Evolutionary conservation across 2,888 invertebrate genomes (phyloP), one percentile per base, ranked within the genome.

Genomic region (Koerneria pararmatus): DNA sequence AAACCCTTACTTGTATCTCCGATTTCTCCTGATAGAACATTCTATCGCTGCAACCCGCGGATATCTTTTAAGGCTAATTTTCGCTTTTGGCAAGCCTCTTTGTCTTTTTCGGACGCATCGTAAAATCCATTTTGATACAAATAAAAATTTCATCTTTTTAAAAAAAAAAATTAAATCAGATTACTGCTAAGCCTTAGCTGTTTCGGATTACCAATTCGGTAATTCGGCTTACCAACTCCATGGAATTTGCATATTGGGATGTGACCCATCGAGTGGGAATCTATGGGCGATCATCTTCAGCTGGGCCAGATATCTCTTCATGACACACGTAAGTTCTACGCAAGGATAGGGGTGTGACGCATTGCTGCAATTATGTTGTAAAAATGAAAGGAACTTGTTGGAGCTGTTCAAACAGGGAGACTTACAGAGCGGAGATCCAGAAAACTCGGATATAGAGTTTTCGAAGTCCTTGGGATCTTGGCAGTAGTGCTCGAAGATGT

Each of bases 391-490:
- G n/a, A 15, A 41, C 31, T 56, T n/a, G 41, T 2, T 8, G 6
- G 11, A 3, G 31, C 8, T 6, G 27, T 41, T 19, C 48, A 27
- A 3, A 8, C 35, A 6, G 34, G 35, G 2, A 5, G 32, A 60
- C 73, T 34, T 46, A 87, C 87, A 74, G 91, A 89, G 74, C 97
- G 88, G 49, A 97, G 85, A 11, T 89, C 87, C 84, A 94, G 93
- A 84, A 97, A 97, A 85, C 74, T 91, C 91, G 80, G 90, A 89
- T 64, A 95, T 90, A 85, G 95, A 94, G 84, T 90, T 90, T 70
- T 88, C 88, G 83, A 92, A 97, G 8, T 90, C 88, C 72, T 92
- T 91, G n/a, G 94, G 90, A 84, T 95, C 91, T 86, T 95, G 95
- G 84, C 92, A 89, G 85, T 95, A 98, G 80, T 91, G 91, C 74